Conservation (phyloP, 2,888 invertebrate species). For the Drosophila neotestacea region DNA sequence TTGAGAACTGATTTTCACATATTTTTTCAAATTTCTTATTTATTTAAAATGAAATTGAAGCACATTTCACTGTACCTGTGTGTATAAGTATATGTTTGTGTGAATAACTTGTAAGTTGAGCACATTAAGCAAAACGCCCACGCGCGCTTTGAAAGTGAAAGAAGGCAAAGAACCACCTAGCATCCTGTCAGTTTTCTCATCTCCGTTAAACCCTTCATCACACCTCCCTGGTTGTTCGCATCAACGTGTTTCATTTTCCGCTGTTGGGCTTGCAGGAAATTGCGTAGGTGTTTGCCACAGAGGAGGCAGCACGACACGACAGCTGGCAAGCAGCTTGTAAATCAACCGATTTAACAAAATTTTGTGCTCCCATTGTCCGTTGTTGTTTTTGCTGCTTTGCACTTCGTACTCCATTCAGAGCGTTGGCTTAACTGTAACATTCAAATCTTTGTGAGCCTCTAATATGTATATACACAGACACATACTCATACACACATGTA, state of each 20-base stretch:
- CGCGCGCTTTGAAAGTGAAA: slow-evolving; percentile 41
- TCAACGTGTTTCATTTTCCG: slow-evolving; percentile 63
- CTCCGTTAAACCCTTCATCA: slow-evolving; percentile 52
- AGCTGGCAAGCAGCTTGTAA: slow-evolving; percentile 42
- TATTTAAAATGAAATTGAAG: too few relatives aligned
- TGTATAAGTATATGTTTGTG: slow-evolving; percentile 28
- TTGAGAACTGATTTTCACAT: too few relatives aligned
- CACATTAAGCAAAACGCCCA: slow-evolving; percentile 68
- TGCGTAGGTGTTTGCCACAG: slow-evolving; percentile 73
- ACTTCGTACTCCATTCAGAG: slow-evolving; percentile 41
- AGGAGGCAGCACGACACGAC: slow-evolving; percentile 15
- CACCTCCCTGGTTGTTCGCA: slow-evolving; percentile 1
- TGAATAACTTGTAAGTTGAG: slow-evolving; percentile 49
- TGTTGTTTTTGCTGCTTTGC: slow-evolving; percentile 30
- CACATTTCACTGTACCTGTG: slow-evolving; percentile 30
- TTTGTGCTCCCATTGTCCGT: slow-evolving; percentile 48
- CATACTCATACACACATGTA: slow-evolving; percentile 20
- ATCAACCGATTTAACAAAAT: slow-evolving; percentile 52
- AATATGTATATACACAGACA: slow-evolving; percentile 22
- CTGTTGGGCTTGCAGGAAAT: slow-evolving; percentile 74
- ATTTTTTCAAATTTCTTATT: too few relatives aligned
- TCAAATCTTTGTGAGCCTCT: slow-evolving; percentile 54
- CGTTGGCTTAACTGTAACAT: slow-evolving; percentile 68
- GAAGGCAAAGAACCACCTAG: slow-evolving; percentile 47
- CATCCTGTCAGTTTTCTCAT: slow-evolving; percentile 64